Evolutionary conservation across 2,797 vertebrate genomes (phyloP).

Genomic region (Loriculus beryllinus): DNA sequence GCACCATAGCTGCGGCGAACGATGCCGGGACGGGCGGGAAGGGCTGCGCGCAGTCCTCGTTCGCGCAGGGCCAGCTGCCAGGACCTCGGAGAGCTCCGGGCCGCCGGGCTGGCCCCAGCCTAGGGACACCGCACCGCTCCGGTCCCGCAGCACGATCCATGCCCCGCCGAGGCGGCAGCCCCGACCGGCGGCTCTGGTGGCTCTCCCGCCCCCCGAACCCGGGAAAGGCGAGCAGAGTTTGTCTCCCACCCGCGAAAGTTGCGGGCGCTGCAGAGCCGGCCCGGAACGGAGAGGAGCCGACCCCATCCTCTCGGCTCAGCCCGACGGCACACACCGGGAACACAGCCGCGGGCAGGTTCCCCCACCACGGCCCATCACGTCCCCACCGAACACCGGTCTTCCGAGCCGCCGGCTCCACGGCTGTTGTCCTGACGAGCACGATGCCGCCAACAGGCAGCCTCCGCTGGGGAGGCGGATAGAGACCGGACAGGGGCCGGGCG

Average conservation of each 20-base stretch:
- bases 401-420: not conserved
- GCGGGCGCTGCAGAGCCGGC: not conserved
- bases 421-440: not conserved
- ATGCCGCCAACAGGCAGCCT: no score
- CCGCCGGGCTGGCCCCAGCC: not conserved
- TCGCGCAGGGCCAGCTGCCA: not conserved
- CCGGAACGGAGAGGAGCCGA: not conserved
- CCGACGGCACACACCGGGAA: not conserved
- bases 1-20: no score
- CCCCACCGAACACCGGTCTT: not conserved
- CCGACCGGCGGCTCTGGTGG: not conserved
- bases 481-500: not conserved
- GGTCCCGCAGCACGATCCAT: not conserved
- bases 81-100: constrained; percentile 48
- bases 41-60: not conserved
- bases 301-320: not conserved
- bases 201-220: not conserved
- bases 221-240: not conserved
- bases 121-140: no score
- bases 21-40: not conserved
- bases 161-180: not conserved
- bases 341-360: not conserved
- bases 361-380: not conserved
- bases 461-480: not conserved
- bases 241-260: not conserved